phyloP scores from a whole-genome alignment of 2,888 invertebrate genomes.

The Erebia ligea region DNA sequence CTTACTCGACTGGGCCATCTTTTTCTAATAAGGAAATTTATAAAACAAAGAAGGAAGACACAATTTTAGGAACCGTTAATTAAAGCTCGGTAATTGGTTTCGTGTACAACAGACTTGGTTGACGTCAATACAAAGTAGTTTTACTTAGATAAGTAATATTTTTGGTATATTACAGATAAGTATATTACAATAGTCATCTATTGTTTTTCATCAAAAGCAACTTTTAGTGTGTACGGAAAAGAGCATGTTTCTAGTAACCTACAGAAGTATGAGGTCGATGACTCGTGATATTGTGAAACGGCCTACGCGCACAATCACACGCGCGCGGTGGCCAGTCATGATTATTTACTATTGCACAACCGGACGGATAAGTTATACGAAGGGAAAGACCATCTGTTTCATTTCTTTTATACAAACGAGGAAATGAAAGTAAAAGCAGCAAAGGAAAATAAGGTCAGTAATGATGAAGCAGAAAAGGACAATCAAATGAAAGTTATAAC shows the following conservation, averaged over 20 bases:
- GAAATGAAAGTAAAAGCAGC: slow-evolving; percentile 10
- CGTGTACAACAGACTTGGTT: background rate
- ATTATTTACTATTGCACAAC: slow-evolving; percentile 41
- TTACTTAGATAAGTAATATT: too few species aligned
- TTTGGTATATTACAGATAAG: too few species aligned
- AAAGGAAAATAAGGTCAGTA: background rate
- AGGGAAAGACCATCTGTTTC: slow-evolving; percentile 24
- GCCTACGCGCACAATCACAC: slow-evolving; percentile 49
- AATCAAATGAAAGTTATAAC: background rate
- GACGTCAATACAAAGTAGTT: slow-evolving; percentile 11
- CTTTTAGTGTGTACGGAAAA: slow-evolving; percentile 45
- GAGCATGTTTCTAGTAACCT: slow-evolving; percentile 49
- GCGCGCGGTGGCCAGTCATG: slow-evolving; percentile 35
- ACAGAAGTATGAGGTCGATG: slow-evolving; percentile 59
- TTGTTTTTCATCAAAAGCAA: slow-evolving; percentile 30
- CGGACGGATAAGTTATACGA: slow-evolving; percentile 23
- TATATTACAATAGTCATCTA: too few species aligned
- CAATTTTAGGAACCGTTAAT: background rate
- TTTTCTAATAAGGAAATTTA: too few species aligned
- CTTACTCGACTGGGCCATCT: too few species aligned
- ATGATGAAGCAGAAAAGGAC: background rate
- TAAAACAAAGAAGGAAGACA: too few species aligned
- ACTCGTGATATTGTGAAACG: slow-evolving; percentile 55
- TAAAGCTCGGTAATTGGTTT: background rate
- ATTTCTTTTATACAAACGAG: background rate